Evolutionary conservation across 2,113 vertebrate genomes (phyloP).

Genomic region (Pica pica): DNA sequence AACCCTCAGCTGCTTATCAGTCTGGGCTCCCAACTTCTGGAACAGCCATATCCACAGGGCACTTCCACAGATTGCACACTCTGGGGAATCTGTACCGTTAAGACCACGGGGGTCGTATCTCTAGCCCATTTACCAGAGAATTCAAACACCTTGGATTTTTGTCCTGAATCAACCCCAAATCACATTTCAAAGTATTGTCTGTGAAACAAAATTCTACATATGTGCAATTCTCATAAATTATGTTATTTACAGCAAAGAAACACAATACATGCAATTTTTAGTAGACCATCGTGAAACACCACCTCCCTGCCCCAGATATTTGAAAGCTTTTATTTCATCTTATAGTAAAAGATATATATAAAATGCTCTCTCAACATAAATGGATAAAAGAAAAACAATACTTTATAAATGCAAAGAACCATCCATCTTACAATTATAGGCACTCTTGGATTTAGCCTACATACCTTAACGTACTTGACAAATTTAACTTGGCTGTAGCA

Average conservation of each 20-base stretch:
- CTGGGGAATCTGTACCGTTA: fast-evolving
- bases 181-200: background rate
- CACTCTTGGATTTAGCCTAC: background rate
- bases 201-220: background rate
- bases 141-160: background rate
- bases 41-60: background rate
- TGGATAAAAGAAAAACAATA: background rate
- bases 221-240: background rate
- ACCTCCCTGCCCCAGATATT: fast-evolving
- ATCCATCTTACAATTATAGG: background rate
- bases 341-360: background rate
- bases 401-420: background rate
- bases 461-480: background rate
- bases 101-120: background rate
- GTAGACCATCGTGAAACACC: background rate
- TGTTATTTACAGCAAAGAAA: background rate
- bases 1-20: background rate
- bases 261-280: background rate
- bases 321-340: background rate
- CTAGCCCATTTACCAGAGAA: background rate
- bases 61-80: fast-evolving
- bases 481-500: background rate
- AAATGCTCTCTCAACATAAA: background rate
- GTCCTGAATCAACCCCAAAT: background rate
- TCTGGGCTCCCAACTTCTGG: background rate